Evolutionary conservation across 2,113 vertebrate genomes (phyloP), one percentile per base, ranked within the genome.

Genomic region (Daubentonia madagascariensis): DNA sequence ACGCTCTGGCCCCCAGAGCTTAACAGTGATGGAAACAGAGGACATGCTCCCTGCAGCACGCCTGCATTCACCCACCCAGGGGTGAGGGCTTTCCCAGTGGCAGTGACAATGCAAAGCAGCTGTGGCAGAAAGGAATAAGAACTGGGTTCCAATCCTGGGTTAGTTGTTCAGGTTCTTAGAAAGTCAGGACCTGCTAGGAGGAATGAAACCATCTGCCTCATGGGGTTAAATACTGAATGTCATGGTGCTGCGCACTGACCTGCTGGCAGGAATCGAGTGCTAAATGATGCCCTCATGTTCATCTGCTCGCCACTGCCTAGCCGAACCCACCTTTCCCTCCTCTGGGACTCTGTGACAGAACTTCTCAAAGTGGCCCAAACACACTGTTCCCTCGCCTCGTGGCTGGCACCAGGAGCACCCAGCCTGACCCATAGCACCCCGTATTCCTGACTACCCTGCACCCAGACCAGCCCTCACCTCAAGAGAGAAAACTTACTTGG

Each of bases 231-330:
- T 2, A 45, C 22, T 0, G 5, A 80, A 30, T 35, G 3, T 57
- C 37, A 0, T 0, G 7, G 70, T 0, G 18, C 45, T 32, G 10
- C 32, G 87, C 10, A 3, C 9, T 0, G 7, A 8, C 9, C 35
- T 89, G 37, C 76, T 2, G 30, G 68, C 32, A n/a, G 30, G 72
- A 67, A 6, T 32, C 11, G 1, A 65, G 65, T 1, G 52, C 45
- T 48, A 37, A 4, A 0, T 7, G 59, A 40, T 32, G 48, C 3
- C 37, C 73, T 14, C 37, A 30, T 8, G 54, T n/a, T 28, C 30
- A 3, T 59, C 73, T 67, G 52, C 25, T 61, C 4, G 1, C 37
- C 0, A 18, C 68, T 37, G 73, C 45, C 67, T 52, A 40, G 76
- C 70, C 22, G 14, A 22, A 50, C 37, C 1, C 1, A 52, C 18